These are phyloP conservation scores for Dynastes tityus DNA, from an alignment of 2,888 invertebrate genomes.

Conservation along the genomic window DNA sequence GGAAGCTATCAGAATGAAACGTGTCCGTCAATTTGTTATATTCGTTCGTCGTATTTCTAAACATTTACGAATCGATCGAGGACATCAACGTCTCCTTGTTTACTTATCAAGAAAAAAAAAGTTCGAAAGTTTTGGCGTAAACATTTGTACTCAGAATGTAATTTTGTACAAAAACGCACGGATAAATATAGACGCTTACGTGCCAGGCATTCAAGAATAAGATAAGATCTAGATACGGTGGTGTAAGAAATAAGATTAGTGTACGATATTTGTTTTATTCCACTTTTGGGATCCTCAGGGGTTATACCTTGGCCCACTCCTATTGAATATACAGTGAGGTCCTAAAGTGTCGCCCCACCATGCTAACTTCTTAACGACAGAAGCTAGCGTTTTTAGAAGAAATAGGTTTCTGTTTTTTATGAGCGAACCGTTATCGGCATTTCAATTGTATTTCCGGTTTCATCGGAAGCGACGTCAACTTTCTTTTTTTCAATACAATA, in stretches of 20 bases:
- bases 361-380: too few species aligned
- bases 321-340: too few species aligned
- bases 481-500: too few species aligned
- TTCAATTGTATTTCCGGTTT: too few species aligned
- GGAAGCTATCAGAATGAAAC: neutral
- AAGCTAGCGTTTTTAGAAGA: too few species aligned
- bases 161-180: neutral
- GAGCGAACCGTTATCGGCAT: too few species aligned
- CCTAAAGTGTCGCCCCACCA: too few species aligned
- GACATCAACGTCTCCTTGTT: neutral
- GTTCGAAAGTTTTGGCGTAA: neutral
- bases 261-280: too few species aligned
- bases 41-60: slow-evolving; percentile 5
- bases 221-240: neutral
- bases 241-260: neutral
- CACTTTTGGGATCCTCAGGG: too few species aligned
- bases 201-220: neutral
- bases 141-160: neutral
- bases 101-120: neutral
- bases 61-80: slow-evolving; percentile 5
- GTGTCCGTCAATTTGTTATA: neutral
- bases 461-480: too few species aligned
- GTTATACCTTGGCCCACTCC: too few species aligned
- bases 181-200: neutral
- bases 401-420: too few species aligned